Percentiles rank a stretch among this genome's conserved stretches.
Conservation (phyloP, 2,888 invertebrate genomes). For the Dascillus cervinus region DNA sequence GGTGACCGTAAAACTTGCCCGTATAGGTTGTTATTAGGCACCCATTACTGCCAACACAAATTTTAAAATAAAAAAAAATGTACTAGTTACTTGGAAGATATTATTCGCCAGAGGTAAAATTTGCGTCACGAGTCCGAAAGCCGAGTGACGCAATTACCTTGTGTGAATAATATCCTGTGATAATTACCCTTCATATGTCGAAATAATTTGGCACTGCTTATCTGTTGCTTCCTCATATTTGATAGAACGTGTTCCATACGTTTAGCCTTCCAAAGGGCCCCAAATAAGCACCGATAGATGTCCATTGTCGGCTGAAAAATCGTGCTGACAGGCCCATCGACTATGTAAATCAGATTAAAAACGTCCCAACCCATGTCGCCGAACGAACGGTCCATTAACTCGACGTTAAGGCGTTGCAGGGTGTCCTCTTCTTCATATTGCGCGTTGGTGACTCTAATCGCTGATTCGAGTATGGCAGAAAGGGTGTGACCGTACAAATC, state of each 20-base stretch:
- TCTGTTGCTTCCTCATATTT: slow-evolving; percentile 75
- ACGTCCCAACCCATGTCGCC: slow-evolving; percentile 88
- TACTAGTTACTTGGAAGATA: too few species aligned
- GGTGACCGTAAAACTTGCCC: too few species aligned
- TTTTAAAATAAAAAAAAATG: too few species aligned
- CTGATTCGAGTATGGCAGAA: slow-evolving; percentile 74
- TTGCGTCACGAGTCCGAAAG: too few species aligned
- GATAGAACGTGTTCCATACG: slow-evolving; percentile 81
- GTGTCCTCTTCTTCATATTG: slow-evolving; percentile 91
- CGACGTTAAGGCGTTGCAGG: slow-evolving; percentile 77
- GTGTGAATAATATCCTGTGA: not conserved
- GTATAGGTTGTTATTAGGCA: too few species aligned
- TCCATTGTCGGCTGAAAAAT: slow-evolving; percentile 68
- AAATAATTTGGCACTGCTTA: slow-evolving; percentile 63
- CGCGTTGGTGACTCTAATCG: slow-evolving; percentile 86
- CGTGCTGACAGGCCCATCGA: slow-evolving; percentile 83
- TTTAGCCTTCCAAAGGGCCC: slow-evolving; percentile 83
- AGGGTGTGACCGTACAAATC: slow-evolving; percentile 84
- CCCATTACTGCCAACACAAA: too few species aligned
- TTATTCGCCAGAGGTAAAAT: too few species aligned
- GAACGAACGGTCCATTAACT: slow-evolving; percentile 39
- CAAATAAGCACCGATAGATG: slow-evolving; percentile 76
- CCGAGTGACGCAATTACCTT: too few species aligned
- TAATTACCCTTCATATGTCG: slow-evolving; percentile 57
- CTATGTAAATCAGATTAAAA: slow-evolving; percentile 78